Base-by-base conservation (phyloP, 2,113 vertebrate species). In the Alligator mississippiensis region DNA sequence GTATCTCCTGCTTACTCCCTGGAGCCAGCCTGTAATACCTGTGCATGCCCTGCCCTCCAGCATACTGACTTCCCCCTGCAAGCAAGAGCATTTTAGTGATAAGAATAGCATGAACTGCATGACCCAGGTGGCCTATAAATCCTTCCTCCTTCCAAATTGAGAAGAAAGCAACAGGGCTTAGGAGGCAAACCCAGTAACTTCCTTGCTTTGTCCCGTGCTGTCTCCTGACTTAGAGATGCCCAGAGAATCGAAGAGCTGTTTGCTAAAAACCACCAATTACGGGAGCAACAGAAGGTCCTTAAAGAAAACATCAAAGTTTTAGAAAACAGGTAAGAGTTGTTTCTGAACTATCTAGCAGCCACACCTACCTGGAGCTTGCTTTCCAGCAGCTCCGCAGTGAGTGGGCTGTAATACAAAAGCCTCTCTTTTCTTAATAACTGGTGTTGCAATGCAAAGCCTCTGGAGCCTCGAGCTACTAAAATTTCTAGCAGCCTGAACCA, bases 201-300 rank as follows among this genome's bases (percentile, higher is more conserved):
- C 27, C 30, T 80, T 94, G n/a, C 61, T 58, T 47, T 62, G 2
- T 68, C 58, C 8, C 70, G 4, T 28, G 25, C 70, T 75, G 1
- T 80, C 72, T 17, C 72, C 54, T 18, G 24, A 24, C 6, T 93
- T 95, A 99, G 99, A 2, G 99, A 99, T 12, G 96, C 98, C 19
- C 99, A 99, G 95, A 97, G 99, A 90, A 98, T 99, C 74, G 99
- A 99, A 94, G 99, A 99, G 87, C 82, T 99, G 58, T 99, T 99
- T 87, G 97, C 97, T 90, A 99, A 99, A 97, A 99, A 99, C 97
- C 99, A 99, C 68, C 98, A 99, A 80, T 97, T 99, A 94, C 97
- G 99, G 93, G 99, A 99, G 84, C 99, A 99, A 80, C 99, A 99
- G 92, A 98, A 98, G 78, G 88, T 97, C 2, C 98, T 99, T 27